Base-by-base conservation (phyloP, 2,113 vertebrate genomes). In the Pangasianodon gigas region DNA sequence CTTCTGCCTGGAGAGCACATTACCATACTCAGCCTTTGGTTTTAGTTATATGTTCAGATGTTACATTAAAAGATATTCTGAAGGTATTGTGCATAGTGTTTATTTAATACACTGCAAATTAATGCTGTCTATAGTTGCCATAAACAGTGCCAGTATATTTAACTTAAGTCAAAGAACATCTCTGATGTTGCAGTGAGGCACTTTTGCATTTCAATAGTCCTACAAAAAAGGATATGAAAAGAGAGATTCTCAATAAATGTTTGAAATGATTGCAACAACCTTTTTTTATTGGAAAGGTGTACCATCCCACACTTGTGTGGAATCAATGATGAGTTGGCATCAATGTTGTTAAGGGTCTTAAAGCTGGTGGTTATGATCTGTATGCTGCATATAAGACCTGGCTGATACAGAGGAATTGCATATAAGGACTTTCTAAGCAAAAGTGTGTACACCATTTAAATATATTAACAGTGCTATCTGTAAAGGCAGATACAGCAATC, bases 1-100 rank as follows among this genome's bases (percentile, higher is more conserved):
- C 87, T 91, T 88, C 85, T 81, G 54, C 74, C 26, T 48, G 51
- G 41, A 29, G n/a, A 74, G 32, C 56, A 60, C 52, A 29, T 84
- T 21, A 88, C 29, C n/a, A 8, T 18, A 29, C 32, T 51, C 29
- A 88, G 48, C n/a, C 29, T 4, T 54, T 44, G 4, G 19, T 74
- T 19, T 82, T 52, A 48, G n/a, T 79, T 3, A 84, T 41, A 71
- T 77, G 41, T 19, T 46, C 2, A 44, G 14, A 37, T 56, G 60
- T 58, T 37, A 19, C 56, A 65, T n/a, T 48, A 51, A 48, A 46
- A 9, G 26, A 65, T 65, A 80, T 1, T 62, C 6, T 6, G 19
- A 11, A 54, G 56, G 41, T 54, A 37, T 62, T 32, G 18, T 11
- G 29, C 46, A 44, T 8, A 26, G 41, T 9, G 14, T 81, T 37